phyloP scores from a whole-genome alignment of 2,797 vertebrate species.

The Sphenopsis melanotis region DNA sequence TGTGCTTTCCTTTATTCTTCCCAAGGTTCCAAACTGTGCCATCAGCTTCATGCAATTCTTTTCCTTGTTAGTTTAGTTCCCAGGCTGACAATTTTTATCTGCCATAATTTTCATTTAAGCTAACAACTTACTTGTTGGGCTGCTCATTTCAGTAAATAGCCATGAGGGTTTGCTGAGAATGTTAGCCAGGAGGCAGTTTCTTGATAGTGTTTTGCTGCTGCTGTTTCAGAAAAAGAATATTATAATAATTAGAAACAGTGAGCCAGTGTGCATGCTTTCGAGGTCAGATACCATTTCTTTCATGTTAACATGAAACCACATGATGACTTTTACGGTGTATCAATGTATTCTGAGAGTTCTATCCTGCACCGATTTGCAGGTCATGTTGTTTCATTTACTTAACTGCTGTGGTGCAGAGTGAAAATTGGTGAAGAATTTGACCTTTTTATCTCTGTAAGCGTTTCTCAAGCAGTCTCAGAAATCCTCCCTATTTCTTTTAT shows the following conservation, averaged over 20 bases:
- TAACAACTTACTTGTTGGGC: constrained; percentile 41
- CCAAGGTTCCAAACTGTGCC: background rate
- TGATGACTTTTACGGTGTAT: background rate
- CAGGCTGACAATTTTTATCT: constrained; percentile 13
- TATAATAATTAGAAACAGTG: constrained; percentile 35
- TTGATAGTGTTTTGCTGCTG: background rate
- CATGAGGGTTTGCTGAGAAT: background rate
- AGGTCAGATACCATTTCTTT: constrained; percentile 9
- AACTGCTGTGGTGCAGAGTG: background rate
- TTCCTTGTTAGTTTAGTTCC: constrained; percentile 15
- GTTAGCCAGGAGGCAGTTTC: constrained; percentile 6
- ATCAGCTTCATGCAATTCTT: background rate
- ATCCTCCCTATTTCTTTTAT: background rate
- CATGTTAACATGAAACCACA: background rate
- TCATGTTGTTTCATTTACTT: background rate
- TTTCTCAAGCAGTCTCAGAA: background rate
- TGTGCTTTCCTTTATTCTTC: background rate
- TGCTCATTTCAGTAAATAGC: constrained; percentile 50
- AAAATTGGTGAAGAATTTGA: constrained; percentile 26
- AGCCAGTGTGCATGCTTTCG: background rate
- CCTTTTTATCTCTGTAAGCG: background rate
- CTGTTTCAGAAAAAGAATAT: constrained; percentile 6
- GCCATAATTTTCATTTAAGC: constrained; percentile 37
- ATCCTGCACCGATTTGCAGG: background rate
- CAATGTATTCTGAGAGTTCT: background rate